phyloP scores from a whole-genome alignment of 2,113 vertebrate genomes.

The Tragelaphus strepsiceros region DNA sequence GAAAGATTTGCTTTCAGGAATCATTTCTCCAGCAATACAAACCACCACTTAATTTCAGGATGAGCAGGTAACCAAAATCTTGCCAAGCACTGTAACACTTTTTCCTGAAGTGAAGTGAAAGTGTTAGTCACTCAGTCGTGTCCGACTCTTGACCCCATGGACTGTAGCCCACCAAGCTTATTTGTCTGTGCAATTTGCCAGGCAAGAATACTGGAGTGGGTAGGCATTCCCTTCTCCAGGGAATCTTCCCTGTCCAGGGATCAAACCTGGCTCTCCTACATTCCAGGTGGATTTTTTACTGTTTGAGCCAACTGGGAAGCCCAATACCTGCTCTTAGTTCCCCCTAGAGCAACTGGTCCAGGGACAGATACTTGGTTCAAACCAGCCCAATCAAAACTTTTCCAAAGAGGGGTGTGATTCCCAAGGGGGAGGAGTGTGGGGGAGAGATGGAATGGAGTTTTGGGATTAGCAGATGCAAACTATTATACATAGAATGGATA shows the following conservation, averaged over 20 bases:
- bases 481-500: background rate
- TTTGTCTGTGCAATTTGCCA: background rate
- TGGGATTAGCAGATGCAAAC: background rate
- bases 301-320: background rate
- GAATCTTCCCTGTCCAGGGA: background rate
- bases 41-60: background rate
- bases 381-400: background rate
- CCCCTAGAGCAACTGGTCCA: accelerated
- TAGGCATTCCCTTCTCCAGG: background rate
- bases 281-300: background rate
- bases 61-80: background rate
- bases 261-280: background rate
- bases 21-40: background rate
- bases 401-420: background rate
- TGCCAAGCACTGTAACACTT: too few relatives aligned
- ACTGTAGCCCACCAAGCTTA: background rate
- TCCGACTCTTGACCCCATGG: background rate
- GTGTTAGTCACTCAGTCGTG: background rate
- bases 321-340: accelerated
- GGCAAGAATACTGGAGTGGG: background rate
- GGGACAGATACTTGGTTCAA: background rate
- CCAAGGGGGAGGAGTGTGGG: background rate
- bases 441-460: background rate
- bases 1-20: background rate
- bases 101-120: background rate